Base-by-base conservation (phyloP, 2,888 invertebrate genomes). In the Tetragonisca angustula region DNA sequence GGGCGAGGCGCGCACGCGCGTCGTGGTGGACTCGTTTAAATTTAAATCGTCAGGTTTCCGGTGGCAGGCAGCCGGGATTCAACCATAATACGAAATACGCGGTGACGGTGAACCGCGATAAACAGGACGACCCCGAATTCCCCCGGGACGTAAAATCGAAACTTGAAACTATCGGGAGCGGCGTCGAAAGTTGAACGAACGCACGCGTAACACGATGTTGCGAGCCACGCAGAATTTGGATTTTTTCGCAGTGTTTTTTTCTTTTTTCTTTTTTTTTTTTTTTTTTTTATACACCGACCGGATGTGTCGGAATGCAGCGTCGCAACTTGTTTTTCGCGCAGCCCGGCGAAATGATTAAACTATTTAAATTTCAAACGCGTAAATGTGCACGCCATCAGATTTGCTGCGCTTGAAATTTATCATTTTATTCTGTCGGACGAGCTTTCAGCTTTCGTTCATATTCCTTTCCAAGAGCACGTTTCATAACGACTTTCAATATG, bases 1-100 rank as follows among this genome's bases (percentile, higher is more conserved):
- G 75, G 67, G 73, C 79, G 56, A 24, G 4, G 24, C 43, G 19
- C 56, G 43, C 50, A 32, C 52, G 24, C 59, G 67, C 72, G 19
- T 43, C 50, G 64, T 19, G 43, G 32, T 27, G 78, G 43, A 36
- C 68, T 27, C 61, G 86, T 86, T 79, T 81, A 72, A 84, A 84
- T 87, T 81, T 83, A 87, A 76, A 84, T 86, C 79, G 76, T 65
- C 84, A 52, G 72, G 62, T 84, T 79, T 77, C 81, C 79, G 65
- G 36, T 49, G 74, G 27, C 59, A 76, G 80, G 27, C n/a, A 56
- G 64, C 50, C 21, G 64, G 27, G 62, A 64, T 61, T 71, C 82
- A 74, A 68, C 79, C 79, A 64, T 84, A 82, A 87, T 78, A 78
- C 76, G 81, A 59, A 81, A 84, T 79, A 74, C 74, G 71, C 67